Evolutionary conservation across 2,113 vertebrate genomes (phyloP), one percentile per base, ranked within the genome.

Genomic region (Trinectes maculatus): DNA sequence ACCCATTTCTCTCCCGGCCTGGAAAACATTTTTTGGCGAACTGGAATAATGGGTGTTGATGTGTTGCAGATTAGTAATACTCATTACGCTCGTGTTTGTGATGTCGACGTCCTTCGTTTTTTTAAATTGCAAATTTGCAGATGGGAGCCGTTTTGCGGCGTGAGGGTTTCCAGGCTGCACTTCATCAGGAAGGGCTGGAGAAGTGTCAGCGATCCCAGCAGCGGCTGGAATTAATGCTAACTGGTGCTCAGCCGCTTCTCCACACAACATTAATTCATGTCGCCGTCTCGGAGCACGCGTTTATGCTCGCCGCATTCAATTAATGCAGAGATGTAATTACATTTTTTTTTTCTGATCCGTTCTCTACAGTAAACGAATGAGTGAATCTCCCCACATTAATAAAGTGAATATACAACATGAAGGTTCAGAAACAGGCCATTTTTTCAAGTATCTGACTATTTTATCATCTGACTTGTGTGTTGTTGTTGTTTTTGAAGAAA

Each of bases 221-320:
- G 60, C 33, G 54, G 83, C 79, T 84, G 74, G 74, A 81, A 84
- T 87, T 54, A 83, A 89, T 83, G 78, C 69, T 60, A 83, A 84
- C 82, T 69, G 76, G 46, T 62, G 81, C 75, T 85, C 73, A 16
- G 57, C 47, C 4, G 77, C 79, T 63, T 75, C 79, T 82, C 77
- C 71, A 68, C 77, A 65, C 85, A 76, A 77, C 83, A 85, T 87
- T 87, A 80, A 86, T 78, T 78, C 79, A 39, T 56, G 77, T 51
- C 59, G 78, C 77, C 58, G 71, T 89, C 77, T 86, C 66, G 6
- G 76, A 75, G 74, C 82, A 43, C 48, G 66, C 75, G n/a, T 83
- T 74, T 68, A 29, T 37, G 74, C 74, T 86, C 18, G 31, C 57
- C 6, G 37, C 82, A 52, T 86, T 84, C 80, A 84, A 84, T 87